Base-by-base conservation (phyloP, 2,888 invertebrate species). In the Microctonus hyperodae region DNA sequence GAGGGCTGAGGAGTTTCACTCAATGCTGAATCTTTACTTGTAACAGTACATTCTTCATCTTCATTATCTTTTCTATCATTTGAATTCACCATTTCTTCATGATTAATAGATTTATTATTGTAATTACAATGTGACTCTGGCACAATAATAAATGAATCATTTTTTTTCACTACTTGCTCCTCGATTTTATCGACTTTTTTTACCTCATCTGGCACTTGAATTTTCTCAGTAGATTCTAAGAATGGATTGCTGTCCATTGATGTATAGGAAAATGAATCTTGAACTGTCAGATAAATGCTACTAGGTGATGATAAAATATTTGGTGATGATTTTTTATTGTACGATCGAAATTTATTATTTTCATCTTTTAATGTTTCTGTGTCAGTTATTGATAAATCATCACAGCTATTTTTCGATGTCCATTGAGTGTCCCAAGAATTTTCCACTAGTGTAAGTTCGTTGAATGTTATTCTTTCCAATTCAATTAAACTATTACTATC, bases 241-340 rank as follows among this genome's bases (percentile, higher is more conserved):
- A 35, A 4, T 23, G 53, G 13, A 58, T 62, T 35, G 65, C 60
- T n/a, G 13, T 25, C 44, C 13, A 23, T 23, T n/a, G 40, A 40
- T 1, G 37, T 55, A 16, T 59, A 64, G 9, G 68, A 72, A 48
- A 60, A 69, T 2, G 74, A 73, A 5, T 67, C 67, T 22, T 73
- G 72, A 23, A 73, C 73, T 0, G 73, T 77, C 10, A 77, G 72
- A 23, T 75, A 77, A 0, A 71, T 37, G 53, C 74, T 78, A 59
- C 75, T 77, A 23, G 69, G 65, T 48, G 73, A 60, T 2, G 72
- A 71, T 20, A 70, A 35, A 5, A 73, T 60, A 44, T 73, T 73
- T 16, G 59, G 55, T n/a, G 65, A 50, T 7, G 72, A 72, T 65
- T 68, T 71, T 60, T 57, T 33, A 5, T n/a, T 20, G 1, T 1